A percentile compares a stretch with the other conserved stretches of the same genome.
Evolutionary conservation across 2,888 invertebrate genomes (phyloP).

Genomic region (Ectemnius continuus): DNA sequence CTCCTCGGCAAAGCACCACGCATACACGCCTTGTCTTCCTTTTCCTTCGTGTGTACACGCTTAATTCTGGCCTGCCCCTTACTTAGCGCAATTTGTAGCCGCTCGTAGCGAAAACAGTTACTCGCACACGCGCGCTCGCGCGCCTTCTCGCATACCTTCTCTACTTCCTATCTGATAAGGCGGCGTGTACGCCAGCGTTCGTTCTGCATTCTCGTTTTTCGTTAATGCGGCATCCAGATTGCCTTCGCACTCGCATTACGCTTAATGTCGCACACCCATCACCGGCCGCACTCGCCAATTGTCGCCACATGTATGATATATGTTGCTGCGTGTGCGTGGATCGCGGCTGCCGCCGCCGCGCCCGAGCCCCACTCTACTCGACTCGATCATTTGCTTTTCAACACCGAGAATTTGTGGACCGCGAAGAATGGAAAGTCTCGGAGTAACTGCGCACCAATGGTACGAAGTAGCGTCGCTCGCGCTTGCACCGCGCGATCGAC

Average conservation of each 20-base stretch:
- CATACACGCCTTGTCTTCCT: background rate
- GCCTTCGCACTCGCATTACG: slow-evolving; percentile 64
- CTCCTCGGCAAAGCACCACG: background rate
- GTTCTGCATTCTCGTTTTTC: slow-evolving; percentile 58
- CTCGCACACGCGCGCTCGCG: background rate
- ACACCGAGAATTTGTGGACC: no score
- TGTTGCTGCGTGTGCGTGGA: no score
- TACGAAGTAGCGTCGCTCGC: slow-evolving; percentile 46
- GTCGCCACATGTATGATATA: slow-evolving; percentile 59
- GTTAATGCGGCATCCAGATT: slow-evolving; percentile 54
- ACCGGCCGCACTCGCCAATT: slow-evolving; percentile 54
- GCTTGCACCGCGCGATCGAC: slow-evolving; percentile 64
- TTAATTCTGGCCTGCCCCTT: background rate
- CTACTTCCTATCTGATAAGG: background rate
- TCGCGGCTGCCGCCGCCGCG: no score
- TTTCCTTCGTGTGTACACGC: background rate
- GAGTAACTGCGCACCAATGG: background rate
- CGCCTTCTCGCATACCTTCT: background rate
- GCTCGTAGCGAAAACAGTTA: background rate
- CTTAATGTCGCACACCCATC: slow-evolving; percentile 56
- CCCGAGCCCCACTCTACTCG: no score
- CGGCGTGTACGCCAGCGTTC: slow-evolving; percentile 22
- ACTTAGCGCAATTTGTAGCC: slow-evolving; percentile 4
- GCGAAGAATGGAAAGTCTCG: no score
- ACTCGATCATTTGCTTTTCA: no score